These are phyloP conservation scores for Turdus rufiventris DNA, from an alignment of 2,113 vertebrate species.

Conservation along the genomic window DNA sequence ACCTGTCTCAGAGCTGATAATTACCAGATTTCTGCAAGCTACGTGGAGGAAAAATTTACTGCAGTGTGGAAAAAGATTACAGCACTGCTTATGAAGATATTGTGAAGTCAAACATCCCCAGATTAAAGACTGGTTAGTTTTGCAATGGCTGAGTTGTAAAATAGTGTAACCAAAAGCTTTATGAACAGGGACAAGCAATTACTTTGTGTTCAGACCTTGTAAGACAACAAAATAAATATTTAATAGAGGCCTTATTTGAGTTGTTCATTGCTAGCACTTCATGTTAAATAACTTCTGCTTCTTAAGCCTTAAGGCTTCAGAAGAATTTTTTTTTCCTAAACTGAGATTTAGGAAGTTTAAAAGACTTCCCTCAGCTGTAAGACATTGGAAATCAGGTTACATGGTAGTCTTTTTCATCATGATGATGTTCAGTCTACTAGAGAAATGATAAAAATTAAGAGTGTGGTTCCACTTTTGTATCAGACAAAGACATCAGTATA, in stretches of 20 bases:
- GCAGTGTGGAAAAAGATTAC: background rate
- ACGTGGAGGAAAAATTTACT: background rate
- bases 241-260: background rate
- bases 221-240: background rate
- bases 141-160: background rate
- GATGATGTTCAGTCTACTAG: background rate
- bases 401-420: background rate
- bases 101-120: background rate
- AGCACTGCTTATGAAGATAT: background rate
- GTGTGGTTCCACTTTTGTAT: background rate
- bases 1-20: background rate
- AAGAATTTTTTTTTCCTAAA: background rate
- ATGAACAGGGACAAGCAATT: background rate
- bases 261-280: background rate
- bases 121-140: background rate
- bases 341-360: background rate
- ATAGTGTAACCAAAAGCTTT: background rate
- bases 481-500: fast-evolving
- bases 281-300: background rate
- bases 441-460: background rate
- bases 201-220: background rate
- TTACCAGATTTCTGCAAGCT: background rate
- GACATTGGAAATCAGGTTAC: background rate
- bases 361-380: background rate
- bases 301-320: background rate